Base-by-base conservation (phyloP, 2,888 invertebrate species). In the Zele albiditarsus region DNA sequence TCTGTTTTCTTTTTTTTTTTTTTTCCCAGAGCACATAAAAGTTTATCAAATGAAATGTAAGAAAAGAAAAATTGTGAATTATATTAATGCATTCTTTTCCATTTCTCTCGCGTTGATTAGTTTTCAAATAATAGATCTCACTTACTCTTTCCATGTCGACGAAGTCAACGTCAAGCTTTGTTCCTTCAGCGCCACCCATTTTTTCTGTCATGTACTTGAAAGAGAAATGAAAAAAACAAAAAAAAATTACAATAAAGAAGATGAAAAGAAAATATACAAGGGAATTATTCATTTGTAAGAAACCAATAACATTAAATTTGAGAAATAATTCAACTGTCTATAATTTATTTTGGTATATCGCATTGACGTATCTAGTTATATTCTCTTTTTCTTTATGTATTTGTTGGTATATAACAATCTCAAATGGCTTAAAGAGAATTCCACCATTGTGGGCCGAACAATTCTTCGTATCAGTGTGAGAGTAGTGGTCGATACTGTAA, bases 181-280 rank as follows among this genome's bases (percentile, higher is more conserved):
- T 99, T 90, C 99, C 98, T 91, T 99, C 99, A 82, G 98, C 99
- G 90, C 99, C 98, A 81, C 99, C 99, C 95, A 99, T 98, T 92
- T 99, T 99, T 91, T 99, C 99, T 89, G 98, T 98, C 93, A 99
- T 96, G 93, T 98, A 99, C 98, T 98, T 92, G 76, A 93, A 12
- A 12, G 12, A 94, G 87, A 90, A 88, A 85, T 86, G 84, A 80
- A 75, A 49, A 63, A 49, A 23, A n/a, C 16, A 28, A 23, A 23
- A 70, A 20, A 42, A 60, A 5, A 12, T 62, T 27, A 42, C 16
- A 5, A 73, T 20, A n/a, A 8, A 49, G 25, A 68, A 68, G 12
- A 42, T 42, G 10, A 53, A 53, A 5, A 20, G 20, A 53, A 23
- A n/a, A 53, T 46, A n/a, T 16, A 46, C 16, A 46, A 1, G n/a